phyloP scores from a whole-genome alignment of 1,140 invertebrate genomes.

The Drosophila serrata region DNA sequence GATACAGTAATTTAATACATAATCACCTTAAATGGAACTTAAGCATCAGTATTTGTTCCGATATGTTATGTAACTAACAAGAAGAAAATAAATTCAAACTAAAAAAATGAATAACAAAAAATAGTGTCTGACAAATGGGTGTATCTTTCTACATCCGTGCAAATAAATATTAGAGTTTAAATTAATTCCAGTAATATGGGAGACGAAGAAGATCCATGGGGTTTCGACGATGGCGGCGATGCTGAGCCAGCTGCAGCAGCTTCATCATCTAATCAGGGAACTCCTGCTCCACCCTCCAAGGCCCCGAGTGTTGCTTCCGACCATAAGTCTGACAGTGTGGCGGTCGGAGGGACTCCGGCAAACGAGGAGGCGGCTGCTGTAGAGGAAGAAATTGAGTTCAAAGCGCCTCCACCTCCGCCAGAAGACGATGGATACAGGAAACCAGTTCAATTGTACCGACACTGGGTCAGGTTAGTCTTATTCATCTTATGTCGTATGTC shows the following conservation, averaged over 20 bases:
- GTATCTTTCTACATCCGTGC: too few relatives aligned
- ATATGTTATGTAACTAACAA: neutral
- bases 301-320: conserved; percentile 45
- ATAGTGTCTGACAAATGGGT: neutral
- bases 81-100: neutral
- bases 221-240: conserved; percentile 69
- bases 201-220: conserved; percentile 85
- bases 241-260: conserved; percentile 24
- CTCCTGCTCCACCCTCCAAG: conserved; percentile 36
- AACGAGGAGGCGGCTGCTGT: conserved; percentile 64
- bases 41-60: neutral
- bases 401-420: conserved; percentile 87
- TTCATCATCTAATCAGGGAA: conserved; percentile 23
- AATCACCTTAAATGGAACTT: neutral
- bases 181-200: conserved; percentile 66
- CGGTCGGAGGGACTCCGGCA: conserved; percentile 56
- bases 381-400: conserved; percentile 67
- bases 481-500: too few relatives aligned
- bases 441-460: conserved; percentile 88
- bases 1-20: neutral
- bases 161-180: neutral
- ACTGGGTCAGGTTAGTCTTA: conserved; percentile 89
- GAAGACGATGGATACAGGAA: conserved; percentile 85
- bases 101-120: neutral
- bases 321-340: conserved; percentile 71